A percentile compares a stretch with the other conserved stretches of the same genome.
phyloP scores from a whole-genome alignment of 2,888 invertebrate species.

The Labia minor region DNA sequence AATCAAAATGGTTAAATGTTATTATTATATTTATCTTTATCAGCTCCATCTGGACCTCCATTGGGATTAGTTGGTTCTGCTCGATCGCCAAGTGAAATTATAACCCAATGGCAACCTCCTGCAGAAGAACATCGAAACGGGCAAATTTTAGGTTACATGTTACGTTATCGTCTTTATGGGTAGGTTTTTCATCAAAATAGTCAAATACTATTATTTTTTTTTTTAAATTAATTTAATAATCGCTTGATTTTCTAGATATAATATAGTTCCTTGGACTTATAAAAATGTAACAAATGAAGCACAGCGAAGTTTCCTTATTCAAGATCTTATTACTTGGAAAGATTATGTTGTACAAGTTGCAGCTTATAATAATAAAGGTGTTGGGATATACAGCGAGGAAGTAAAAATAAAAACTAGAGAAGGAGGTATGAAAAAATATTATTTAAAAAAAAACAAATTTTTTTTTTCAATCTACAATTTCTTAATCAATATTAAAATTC shows the following conservation, averaged over 20 bases:
- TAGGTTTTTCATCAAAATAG: constrained; percentile 40
- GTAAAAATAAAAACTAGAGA: constrained; percentile 91
- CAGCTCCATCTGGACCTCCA: constrained; percentile 94
- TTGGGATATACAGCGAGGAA: constrained; percentile 82
- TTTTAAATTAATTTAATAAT: background rate
- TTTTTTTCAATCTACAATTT: constrained; percentile 1
- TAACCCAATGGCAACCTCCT: constrained; percentile 95
- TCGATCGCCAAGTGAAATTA: constrained; percentile 86
- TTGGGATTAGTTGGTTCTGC: constrained; percentile 90
- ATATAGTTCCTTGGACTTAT: constrained; percentile 77
- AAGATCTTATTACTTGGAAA: constrained; percentile 93
- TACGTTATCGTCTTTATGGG: constrained; percentile 81
- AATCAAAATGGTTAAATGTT: background rate
- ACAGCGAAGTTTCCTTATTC: constrained; percentile 78
- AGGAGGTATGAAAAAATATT: too few species aligned
- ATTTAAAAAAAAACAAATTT: constrained; percentile 25
- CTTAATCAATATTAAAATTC: too few species aligned
- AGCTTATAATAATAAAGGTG: constrained; percentile 92
- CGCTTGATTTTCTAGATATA: constrained; percentile 19
- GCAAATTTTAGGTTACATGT: constrained; percentile 83
- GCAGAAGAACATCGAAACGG: constrained; percentile 91
- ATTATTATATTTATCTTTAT: constrained; percentile 25
- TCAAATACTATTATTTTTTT: too few species aligned
- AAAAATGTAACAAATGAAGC: constrained; percentile 89
- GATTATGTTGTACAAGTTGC: constrained; percentile 95